A percentile compares a stretch with the other conserved stretches of the same genome.
Evolutionary conservation across 2,797 vertebrate genomes (phyloP).

Genomic region (Aplochiton taeniatus): DNA sequence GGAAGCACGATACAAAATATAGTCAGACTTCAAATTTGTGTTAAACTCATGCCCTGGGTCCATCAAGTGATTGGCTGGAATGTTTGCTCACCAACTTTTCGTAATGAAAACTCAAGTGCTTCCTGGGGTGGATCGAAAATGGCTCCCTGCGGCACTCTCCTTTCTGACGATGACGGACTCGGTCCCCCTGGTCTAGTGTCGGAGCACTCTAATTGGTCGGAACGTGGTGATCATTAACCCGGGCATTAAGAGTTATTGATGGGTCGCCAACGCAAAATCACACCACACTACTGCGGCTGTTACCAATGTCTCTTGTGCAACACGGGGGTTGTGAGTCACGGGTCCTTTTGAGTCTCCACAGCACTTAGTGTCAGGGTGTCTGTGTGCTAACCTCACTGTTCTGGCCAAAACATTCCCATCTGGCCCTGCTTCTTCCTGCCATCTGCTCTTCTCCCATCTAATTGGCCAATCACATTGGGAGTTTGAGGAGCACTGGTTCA

Average conservation of each 20-base stretch:
- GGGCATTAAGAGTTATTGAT: constrained; percentile 56
- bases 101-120: constrained; percentile 47
- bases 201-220: constrained; percentile 49
- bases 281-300: constrained; percentile 29
- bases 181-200: constrained; percentile 44
- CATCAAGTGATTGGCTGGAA: constrained; percentile 35
- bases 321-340: constrained; percentile 45
- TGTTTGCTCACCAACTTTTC: constrained; percentile 39
- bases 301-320: constrained; percentile 20
- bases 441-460: constrained; percentile 53
- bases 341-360: constrained; percentile 50
- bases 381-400: constrained; percentile 45
- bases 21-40: constrained; percentile 5
- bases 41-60: constrained; percentile 14
- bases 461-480: constrained; percentile 43
- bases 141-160: constrained; percentile 35
- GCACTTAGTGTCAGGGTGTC: constrained; percentile 52
- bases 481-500: constrained; percentile 47
- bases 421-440: constrained; percentile 49
- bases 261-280: constrained; percentile 31
- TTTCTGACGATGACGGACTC: constrained; percentile 63
- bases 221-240: constrained; percentile 57
- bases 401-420: constrained; percentile 57
- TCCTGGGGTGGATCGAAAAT: constrained; percentile 42
- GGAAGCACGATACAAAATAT: too few species aligned